Evolutionary conservation across 2,888 invertebrate species (phyloP).

Genomic region (Ellobium chinense): DNA sequence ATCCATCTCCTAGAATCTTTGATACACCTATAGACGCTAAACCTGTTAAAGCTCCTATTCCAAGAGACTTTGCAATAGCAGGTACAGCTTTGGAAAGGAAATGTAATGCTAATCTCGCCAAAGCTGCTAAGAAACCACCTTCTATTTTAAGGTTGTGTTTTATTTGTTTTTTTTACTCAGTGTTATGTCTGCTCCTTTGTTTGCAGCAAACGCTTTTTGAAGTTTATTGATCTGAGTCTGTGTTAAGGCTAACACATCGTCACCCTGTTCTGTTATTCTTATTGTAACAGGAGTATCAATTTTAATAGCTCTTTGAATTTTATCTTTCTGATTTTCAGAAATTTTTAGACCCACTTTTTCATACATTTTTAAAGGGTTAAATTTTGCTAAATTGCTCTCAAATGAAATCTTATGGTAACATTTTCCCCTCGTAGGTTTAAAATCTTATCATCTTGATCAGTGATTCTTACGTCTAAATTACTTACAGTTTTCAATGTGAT

Average conservation of each 20-base stretch:
- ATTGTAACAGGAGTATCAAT: conserved; percentile 26
- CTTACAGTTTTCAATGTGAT: conserved; percentile 32
- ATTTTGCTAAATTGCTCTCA: conserved; percentile 46
- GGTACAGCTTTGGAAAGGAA: conserved; percentile 40
- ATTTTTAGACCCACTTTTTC: background rate
- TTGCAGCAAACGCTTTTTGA: conserved; percentile 33
- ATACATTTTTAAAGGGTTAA: background rate
- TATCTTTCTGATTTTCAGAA: background rate
- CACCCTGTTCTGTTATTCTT: conserved; percentile 38
- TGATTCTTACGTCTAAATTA: conserved; percentile 1
- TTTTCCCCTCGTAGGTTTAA: conserved; percentile 46
- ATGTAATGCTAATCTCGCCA: conserved; percentile 39
- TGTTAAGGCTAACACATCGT: conserved; percentile 44
- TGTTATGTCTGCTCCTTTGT: conserved; percentile 46
- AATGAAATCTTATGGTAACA: conserved; percentile 48
- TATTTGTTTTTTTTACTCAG: conserved; percentile 41
- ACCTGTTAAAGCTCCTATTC: conserved; percentile 47
- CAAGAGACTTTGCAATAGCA: conserved; percentile 32
- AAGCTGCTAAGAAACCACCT: conserved; percentile 45
- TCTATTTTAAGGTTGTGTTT: conserved; percentile 45
- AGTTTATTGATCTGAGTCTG: conserved; percentile 42
- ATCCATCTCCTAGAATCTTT: conserved; percentile 31
- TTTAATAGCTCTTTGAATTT: background rate
- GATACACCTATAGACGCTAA: conserved; percentile 43
- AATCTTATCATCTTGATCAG: conserved; percentile 45